Percentiles rank a stretch among this genome's conserved stretches.
Evolutionary conservation across 2,888 invertebrate genomes (phyloP).

Genomic region (Drosophila emarginata): DNA sequence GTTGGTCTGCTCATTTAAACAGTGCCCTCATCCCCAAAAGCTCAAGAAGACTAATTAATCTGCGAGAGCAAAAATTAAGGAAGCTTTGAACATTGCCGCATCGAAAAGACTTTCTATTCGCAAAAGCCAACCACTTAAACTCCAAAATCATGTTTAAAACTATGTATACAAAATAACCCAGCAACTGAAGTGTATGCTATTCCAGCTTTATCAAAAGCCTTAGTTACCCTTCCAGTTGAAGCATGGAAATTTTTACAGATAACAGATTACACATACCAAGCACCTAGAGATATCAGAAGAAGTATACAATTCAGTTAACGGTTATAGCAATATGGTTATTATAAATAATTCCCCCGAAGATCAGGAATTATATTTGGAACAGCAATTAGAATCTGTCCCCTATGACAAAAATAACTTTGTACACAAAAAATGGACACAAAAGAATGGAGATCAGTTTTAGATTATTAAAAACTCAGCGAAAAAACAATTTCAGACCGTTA

Average conservation of each 20-base stretch:
- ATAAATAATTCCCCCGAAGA: slow-evolving; percentile 9
- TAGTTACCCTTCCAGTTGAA: too few species aligned
- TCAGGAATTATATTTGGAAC: slow-evolving; percentile 17
- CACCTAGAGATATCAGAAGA: not conserved
- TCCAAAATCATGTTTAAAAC: not conserved
- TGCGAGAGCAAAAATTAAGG: slow-evolving; percentile 14
- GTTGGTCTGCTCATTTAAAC: too few species aligned
- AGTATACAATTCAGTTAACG: not conserved
- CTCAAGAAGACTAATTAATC: too few species aligned
- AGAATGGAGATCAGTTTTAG: slow-evolving; percentile 14
- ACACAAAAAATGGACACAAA: too few species aligned
- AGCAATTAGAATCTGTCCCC: not conserved
- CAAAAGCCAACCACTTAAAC: not conserved
- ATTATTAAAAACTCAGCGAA: slow-evolving; percentile 14
- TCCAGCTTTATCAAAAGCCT: too few species aligned
- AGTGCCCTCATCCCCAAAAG: too few species aligned
- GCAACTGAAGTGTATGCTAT: too few species aligned
- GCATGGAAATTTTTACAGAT: too few species aligned
- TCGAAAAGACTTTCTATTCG: not conserved
- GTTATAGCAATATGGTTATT: not conserved
- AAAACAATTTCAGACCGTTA: slow-evolving; percentile 19
- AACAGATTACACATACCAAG: not conserved
- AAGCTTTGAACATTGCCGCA: not conserved
- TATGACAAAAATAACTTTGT: slow-evolving; percentile 14
- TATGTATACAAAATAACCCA: too few species aligned